phyloP scores from a whole-genome alignment of 2,113 vertebrate species.

The Lophius piscatorius region DNA sequence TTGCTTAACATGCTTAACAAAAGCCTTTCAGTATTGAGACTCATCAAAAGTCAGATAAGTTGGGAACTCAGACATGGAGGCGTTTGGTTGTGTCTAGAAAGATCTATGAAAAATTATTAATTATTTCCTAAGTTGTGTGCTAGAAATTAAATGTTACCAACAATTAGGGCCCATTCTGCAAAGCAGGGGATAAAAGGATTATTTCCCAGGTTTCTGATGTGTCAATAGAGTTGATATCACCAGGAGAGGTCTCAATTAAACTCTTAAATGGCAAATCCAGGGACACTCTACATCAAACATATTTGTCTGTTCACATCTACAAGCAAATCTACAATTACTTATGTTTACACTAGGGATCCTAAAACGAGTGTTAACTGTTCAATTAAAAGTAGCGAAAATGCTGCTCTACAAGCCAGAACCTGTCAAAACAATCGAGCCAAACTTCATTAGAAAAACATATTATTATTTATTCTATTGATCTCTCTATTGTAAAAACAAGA shows the following conservation, averaged over 20 bases:
- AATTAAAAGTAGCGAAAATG: not conserved
- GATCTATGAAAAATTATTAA: too few relatives aligned
- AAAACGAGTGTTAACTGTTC: not conserved
- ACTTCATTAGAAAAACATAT: not conserved
- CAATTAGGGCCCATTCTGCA: too few relatives aligned
- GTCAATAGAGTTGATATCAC: not conserved
- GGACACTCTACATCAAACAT: not conserved
- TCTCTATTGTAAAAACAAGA: not conserved
- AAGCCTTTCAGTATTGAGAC: not conserved
- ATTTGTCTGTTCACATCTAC: too few relatives aligned
- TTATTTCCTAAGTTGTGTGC: too few relatives aligned
- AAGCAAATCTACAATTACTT: too few relatives aligned
- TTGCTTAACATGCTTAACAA: too few relatives aligned
- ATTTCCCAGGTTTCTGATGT: not conserved
- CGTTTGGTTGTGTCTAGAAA: too few relatives aligned
- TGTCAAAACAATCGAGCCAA: not conserved
- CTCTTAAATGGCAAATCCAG: not conserved
- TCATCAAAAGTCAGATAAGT: not conserved
- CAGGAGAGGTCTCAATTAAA: not conserved
- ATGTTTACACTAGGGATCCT: too few relatives aligned
- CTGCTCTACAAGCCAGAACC: not conserved
- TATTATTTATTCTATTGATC: not conserved
- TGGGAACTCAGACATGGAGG: not conserved
- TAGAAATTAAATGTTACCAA: too few relatives aligned
- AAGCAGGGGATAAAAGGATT: too few relatives aligned